Percentiles rank a stretch among this genome's conserved stretches.
phyloP scores from a whole-genome alignment of 2,113 vertebrate species.

The Ailuropoda melanoleuca region DNA sequence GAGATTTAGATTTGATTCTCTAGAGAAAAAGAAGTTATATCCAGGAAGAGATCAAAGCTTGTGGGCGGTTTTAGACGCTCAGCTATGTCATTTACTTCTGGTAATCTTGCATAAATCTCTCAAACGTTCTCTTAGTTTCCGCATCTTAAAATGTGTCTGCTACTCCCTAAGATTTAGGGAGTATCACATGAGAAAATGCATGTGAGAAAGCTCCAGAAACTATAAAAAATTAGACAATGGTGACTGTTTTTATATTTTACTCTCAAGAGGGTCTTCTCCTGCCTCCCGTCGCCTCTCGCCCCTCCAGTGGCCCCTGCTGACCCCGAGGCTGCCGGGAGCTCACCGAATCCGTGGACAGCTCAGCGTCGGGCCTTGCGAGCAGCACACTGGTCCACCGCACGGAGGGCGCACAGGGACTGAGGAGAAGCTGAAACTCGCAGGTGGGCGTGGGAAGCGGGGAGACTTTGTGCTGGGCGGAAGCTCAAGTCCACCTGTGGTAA shows the following conservation, averaged over 20 bases:
- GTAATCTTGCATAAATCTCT: not conserved
- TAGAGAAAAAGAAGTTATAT: not conserved
- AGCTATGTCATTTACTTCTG: not conserved
- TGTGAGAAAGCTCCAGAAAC: not conserved
- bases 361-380: constrained; percentile 84
- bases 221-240: not conserved
- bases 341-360: constrained; percentile 81
- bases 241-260: not conserved
- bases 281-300: too few relatives aligned
- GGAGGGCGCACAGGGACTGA: constrained; percentile 89
- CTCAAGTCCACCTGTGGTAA: constrained; percentile 83
- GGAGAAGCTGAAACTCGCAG: constrained; percentile 84
- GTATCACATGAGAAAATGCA: not conserved
- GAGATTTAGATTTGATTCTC: not conserved
- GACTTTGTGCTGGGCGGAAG: constrained; percentile 81
- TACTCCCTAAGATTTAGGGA: not conserved
- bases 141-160: not conserved
- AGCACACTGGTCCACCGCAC: constrained; percentile 88
- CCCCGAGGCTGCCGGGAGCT: constrained; percentile 29
- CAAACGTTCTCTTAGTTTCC: not conserved
- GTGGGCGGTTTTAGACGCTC: not conserved
- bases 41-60: not conserved
- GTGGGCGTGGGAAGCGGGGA: constrained; percentile 82
- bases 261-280: not conserved
- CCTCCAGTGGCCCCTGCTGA: not conserved